These are phyloP conservation scores for Tursiops truncatus DNA, from an alignment of 2,113 vertebrate genomes.

Conservation along the genomic window DNA sequence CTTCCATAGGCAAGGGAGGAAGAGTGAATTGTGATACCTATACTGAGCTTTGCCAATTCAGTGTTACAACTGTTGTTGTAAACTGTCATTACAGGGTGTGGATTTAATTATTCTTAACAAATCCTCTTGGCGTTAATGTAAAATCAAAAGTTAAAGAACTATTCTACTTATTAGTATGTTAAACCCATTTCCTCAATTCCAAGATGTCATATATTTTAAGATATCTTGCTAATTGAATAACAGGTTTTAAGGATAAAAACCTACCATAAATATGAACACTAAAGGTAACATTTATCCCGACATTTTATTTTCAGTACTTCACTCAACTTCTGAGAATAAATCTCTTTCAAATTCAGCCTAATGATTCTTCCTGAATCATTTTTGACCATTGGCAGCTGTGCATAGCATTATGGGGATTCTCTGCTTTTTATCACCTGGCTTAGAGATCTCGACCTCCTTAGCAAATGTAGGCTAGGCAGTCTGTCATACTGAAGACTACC, in stretches of 20 bases:
- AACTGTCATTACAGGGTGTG: not conserved
- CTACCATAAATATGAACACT: not conserved
- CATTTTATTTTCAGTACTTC: not conserved
- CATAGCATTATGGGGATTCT: not conserved
- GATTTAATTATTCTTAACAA: constrained; percentile 33
- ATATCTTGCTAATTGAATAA: not conserved
- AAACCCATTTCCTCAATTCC: constrained; percentile 34
- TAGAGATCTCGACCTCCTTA: not conserved
- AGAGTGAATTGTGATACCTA: not conserved
- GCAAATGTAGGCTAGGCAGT: not conserved
- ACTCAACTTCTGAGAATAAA: constrained; percentile 4
- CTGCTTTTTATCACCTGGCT: not conserved
- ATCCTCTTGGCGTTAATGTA: not conserved
- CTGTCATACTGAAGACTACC: not conserved
- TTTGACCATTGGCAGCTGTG: not conserved
- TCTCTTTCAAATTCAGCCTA: not conserved
- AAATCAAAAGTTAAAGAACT: constrained; percentile 8
- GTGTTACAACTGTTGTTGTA: not conserved
- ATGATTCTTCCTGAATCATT: not conserved
- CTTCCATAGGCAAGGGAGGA: not conserved
- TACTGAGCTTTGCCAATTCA: not conserved
- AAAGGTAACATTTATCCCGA: not conserved
- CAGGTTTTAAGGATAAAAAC: not conserved
- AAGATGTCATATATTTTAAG: constrained; percentile 4
- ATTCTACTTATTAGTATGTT: constrained; percentile 16